These are phyloP conservation scores for Plemyria rubiginata DNA, from an alignment of 2,888 invertebrate species.

Conservation along the genomic window DNA sequence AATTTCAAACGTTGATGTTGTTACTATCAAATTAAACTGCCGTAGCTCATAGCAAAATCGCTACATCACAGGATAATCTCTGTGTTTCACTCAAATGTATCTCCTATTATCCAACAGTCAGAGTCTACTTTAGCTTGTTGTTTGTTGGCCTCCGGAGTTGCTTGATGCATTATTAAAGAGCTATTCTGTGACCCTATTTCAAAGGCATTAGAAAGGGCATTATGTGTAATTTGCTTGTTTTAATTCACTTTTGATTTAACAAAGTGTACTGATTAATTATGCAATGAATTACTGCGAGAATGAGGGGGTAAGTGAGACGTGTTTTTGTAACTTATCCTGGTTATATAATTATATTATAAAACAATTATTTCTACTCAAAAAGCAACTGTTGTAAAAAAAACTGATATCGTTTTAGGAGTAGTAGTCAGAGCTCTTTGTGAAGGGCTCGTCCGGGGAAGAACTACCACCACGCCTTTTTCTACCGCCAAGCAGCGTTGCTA, in stretches of 20 bases:
- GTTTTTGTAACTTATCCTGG: not conserved
- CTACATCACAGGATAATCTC: conserved; percentile 62
- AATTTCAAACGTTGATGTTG: conserved; percentile 58
- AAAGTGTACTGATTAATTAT: conserved; percentile 77
- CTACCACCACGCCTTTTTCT: too few species aligned
- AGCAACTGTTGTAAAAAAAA: too few species aligned
- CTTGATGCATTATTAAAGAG: conserved; percentile 77
- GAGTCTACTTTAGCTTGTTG: conserved; percentile 36
- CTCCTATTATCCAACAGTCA: conserved; percentile 22
- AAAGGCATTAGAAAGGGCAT: conserved; percentile 72
- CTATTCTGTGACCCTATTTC: conserved; percentile 76
- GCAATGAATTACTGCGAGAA: conserved; percentile 52
- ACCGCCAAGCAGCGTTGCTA: too few species aligned
- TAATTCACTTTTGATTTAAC: conserved; percentile 81
- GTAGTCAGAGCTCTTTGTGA: too few species aligned
- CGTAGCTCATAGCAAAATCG: conserved; percentile 62
- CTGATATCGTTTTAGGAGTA: too few species aligned
- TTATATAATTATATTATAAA: too few species aligned
- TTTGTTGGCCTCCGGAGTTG: conserved; percentile 48
- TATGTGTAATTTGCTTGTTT: conserved; percentile 80
- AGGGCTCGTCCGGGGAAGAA: too few species aligned
- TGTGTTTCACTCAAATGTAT: conserved; percentile 14
- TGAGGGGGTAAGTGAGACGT: conserved; percentile 7
- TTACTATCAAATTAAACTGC: conserved; percentile 62
- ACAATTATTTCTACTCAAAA: too few species aligned